Base-by-base conservation (phyloP, 2,888 invertebrate genomes). In the Drosophila pseudotakahashii region DNA sequence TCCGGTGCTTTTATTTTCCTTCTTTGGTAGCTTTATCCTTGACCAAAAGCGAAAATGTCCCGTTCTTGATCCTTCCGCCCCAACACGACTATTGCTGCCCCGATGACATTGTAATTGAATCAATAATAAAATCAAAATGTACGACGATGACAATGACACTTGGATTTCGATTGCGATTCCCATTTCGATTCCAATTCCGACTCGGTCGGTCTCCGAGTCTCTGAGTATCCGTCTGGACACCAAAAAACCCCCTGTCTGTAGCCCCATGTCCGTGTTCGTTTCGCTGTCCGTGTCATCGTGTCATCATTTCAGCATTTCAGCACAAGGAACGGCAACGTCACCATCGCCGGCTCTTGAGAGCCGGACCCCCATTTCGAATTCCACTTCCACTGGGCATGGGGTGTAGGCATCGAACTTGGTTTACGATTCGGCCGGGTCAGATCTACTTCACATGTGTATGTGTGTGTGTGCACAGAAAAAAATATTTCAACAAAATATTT, bases 41-140 rank as follows among this genome's bases (percentile, higher is more conserved):
- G 34, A 3, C 48, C 57, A 14, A 39, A 57, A 58, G 58, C 37
- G 42, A 1, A 41, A 41, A 16, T 10, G 41, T 16, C 60, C 30
- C 34, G 32, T 13, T 34, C 48, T 13, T 61, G 61, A 55, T 45
- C 55, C 44, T 37, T 45, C 23, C 48, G 48, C 32, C 34, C 48
- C 48, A 34, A 34, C 34, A 48, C 32, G 48, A 48, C 48, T 48
- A 34, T 32, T 48, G 34, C 48, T 41, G 58, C 57, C 36, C 71
- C 77, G 75, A 79, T 84, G 81, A 81, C 81, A 64, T 76, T 81
- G 63, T 82, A 82, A 82, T 82, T 82, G 81, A 82, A 84, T 82
- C 84, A 84, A 84, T 84, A 82, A 79, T 68, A 77, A 79, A 81
- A 77, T 81, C 79, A 77, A 75, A 83, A 78, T 68, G 80, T 73